Evolutionary conservation across 1,140 invertebrate genomes (phyloP).

Genomic region (Ctenoplectra terminalis): DNA sequence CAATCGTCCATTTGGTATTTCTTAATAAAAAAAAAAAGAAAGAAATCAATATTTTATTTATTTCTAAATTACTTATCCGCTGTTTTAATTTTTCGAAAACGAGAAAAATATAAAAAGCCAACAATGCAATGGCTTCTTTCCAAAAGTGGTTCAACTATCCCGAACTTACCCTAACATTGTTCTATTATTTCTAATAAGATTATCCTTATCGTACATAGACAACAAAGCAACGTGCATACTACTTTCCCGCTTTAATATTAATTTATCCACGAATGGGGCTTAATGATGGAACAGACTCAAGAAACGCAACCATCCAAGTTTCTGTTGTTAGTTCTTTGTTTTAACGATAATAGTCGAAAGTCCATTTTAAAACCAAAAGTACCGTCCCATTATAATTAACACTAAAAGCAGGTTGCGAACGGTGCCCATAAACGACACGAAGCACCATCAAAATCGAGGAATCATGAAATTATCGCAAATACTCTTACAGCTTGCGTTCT

Average conservation of each 20-base stretch:
- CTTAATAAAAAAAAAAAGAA: no score
- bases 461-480: not conserved
- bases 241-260: not conserved
- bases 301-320: constrained; percentile 1
- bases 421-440: constrained; percentile 2
- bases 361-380: constrained; percentile 34
- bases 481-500: not conserved
- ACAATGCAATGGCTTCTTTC: no score
- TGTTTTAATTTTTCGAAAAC: no score
- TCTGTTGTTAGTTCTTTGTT: constrained; percentile 16
- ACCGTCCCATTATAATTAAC: constrained; percentile 31
- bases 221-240: no score
- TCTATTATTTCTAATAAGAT: no score
- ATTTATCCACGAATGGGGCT: not conserved
- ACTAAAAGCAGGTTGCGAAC: constrained; percentile 26
- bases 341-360: constrained; percentile 16
- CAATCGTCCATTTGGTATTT: no score
- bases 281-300: constrained; percentile 8
- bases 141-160: no score
- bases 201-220: no score
- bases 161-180: no score
- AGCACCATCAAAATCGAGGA: constrained; percentile 2
- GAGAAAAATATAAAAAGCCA: no score
- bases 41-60: no score
- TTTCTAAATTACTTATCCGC: no score